Base-by-base conservation (phyloP, 2,797 vertebrate genomes). In the Poliocrania exsul region DNA sequence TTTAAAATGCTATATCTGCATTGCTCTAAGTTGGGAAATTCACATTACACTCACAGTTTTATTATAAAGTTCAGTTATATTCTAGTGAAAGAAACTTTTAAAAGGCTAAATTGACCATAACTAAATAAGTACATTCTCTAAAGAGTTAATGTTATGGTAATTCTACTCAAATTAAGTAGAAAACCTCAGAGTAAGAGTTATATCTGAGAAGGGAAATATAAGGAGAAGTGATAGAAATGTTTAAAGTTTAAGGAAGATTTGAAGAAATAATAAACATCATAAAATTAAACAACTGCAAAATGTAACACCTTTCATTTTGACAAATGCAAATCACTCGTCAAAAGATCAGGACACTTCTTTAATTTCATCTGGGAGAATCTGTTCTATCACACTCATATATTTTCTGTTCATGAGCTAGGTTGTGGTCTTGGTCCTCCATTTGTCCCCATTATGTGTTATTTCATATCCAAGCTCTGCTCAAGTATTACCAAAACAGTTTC, bases 1-100 rank as follows among this genome's bases (percentile, higher is more conserved):
- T 73, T 83, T 37, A 66, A 19, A 62, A 51, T 15, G 5, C 7
- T 44, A 0, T 33, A 11, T 44, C 24, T 5, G 1, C 20, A 6
- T 61, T 58, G 14, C 6, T 80, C 42, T 14, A 10, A 20, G 35
- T 6, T 37, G 16, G 8, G 19, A 78, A 88, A 78, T n/a, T 33
- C 2, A 4, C 15, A 10, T 57, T 70, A 5, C 0, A 0, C 6
- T 51, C 28, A 26, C 7, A 26, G 9, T 77, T 72, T 44, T 57
- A 38, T 72, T 75, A 28, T 29, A 50, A 80, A 77, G 4, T 46
- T 56, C 19, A 16, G 6, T 19, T 83, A 8, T 56, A 64, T 33
- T 69, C n/a, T 73, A 53, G 9, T 9, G 13, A 66, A 70, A 19
- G 66, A 72, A 73, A 47, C 2, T 31, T 69, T 25, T n/a, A 6